Conservation (phyloP, 2,113 vertebrate species). For the Psophia crepitans region DNA sequence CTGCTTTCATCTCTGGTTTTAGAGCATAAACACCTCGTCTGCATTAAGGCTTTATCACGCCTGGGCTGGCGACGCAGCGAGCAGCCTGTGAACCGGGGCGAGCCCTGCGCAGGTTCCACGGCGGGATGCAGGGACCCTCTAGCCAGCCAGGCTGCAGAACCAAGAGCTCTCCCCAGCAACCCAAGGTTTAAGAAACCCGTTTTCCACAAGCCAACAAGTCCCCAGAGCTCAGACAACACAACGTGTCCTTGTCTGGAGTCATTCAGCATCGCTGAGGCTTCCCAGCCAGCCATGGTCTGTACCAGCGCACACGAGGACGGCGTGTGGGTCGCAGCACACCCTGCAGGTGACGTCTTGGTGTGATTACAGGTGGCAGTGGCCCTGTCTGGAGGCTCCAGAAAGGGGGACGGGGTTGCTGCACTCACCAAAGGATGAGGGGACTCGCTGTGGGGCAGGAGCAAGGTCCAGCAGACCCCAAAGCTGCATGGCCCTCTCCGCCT, state of each 20-base stretch:
- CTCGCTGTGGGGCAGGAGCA: neutral
- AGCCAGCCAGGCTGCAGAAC: neutral
- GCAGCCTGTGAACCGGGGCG: neutral
- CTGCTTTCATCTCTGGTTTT: neutral
- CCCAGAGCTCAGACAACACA: neutral
- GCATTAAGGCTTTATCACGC: neutral
- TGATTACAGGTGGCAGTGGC: neutral
- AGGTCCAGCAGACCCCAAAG: neutral
- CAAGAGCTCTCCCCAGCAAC: neutral
- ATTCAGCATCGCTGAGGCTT: neutral
- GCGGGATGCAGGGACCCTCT: accelerated
- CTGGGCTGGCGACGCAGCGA: neutral
- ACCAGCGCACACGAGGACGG: neutral
- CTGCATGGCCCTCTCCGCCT: accelerated
- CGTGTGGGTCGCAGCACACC: neutral
- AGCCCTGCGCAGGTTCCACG: accelerated
- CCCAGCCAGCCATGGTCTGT: neutral
- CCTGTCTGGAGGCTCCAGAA: neutral
- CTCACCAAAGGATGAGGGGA: accelerated
- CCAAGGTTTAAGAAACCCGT: neutral
- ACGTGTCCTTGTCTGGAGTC: neutral
- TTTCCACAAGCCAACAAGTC: neutral
- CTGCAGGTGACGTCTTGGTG: neutral
- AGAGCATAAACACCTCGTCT: neutral
- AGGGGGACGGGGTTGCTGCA: neutral